Evolutionary conservation across 1,140 invertebrate genomes (phyloP).

Genomic region (Papilio polyxenes): DNA sequence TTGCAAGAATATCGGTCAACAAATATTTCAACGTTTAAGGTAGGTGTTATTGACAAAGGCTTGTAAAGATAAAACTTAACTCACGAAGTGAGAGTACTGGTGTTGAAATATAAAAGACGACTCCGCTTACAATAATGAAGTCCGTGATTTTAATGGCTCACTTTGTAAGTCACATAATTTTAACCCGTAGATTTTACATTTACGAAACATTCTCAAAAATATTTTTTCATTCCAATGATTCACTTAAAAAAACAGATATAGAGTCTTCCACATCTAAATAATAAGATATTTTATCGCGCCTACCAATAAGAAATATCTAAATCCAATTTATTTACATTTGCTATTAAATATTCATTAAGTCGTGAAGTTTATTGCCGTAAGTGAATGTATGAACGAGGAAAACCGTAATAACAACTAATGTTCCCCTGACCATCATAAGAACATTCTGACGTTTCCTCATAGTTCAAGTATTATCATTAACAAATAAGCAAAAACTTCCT

Average conservation of each 20-base stretch:
- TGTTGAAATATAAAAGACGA: conserved; percentile 11
- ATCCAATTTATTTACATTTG: background rate
- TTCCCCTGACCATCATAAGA: conserved; percentile 17
- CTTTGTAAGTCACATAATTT: conserved; percentile 4
- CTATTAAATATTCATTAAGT: background rate
- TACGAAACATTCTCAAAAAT: background rate
- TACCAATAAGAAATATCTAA: background rate
- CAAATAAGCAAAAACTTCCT: conserved; percentile 1
- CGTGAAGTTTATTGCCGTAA: conserved; percentile 12
- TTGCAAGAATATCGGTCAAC: background rate
- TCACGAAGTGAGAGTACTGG: conserved; percentile 34
- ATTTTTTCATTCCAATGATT: background rate
- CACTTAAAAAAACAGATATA: background rate
- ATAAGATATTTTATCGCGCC: background rate
- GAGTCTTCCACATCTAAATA: background rate
- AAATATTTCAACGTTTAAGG: background rate
- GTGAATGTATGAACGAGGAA: conserved; percentile 22
- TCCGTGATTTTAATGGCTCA: conserved; percentile 9
- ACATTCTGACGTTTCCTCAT: conserved; percentile 20
- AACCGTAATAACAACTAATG: conserved; percentile 19
- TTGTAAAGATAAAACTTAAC: background rate
- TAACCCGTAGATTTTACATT: background rate
- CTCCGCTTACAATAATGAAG: background rate
- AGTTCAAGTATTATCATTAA: conserved; percentile 18
- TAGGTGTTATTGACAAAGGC: conserved; percentile 1